A percentile compares a stretch with the other conserved stretches of the same genome.
Conservation (phyloP, 2,797 vertebrate genomes). For the Lindbergichthys nudifrons region DNA sequence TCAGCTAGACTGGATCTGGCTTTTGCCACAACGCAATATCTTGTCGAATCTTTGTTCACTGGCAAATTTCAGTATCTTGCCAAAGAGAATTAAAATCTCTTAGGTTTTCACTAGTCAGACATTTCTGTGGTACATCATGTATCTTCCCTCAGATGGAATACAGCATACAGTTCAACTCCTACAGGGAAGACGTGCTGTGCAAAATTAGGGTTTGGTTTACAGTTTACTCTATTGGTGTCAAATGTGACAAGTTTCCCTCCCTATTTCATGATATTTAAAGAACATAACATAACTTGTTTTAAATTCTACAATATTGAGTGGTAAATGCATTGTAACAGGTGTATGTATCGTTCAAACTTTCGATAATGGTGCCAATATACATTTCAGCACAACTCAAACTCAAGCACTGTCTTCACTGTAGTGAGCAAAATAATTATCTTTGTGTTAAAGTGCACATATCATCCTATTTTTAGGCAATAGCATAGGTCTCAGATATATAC, state of each 20-base stretch:
- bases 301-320: background rate
- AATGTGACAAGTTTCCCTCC: background rate
- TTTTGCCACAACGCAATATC: background rate
- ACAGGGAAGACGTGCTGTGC: constrained; percentile 1
- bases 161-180: constrained; percentile 10
- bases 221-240: constrained; percentile 12
- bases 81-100: background rate
- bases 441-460: no score
- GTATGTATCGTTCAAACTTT: background rate
- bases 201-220: constrained; percentile 1
- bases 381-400: background rate
- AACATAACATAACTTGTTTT: background rate
- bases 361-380: no score
- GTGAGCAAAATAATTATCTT: background rate
- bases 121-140: no score
- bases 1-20: background rate
- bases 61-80: background rate
- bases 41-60: background rate
- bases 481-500: no score
- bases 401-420: no score
- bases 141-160: background rate
- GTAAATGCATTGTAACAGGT: background rate
- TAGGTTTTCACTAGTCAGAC: background rate
- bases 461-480: no score
- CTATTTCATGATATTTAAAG: background rate